Conservation (phyloP, 2,888 invertebrate species). For the Hydrotaea diabolus region DNA sequence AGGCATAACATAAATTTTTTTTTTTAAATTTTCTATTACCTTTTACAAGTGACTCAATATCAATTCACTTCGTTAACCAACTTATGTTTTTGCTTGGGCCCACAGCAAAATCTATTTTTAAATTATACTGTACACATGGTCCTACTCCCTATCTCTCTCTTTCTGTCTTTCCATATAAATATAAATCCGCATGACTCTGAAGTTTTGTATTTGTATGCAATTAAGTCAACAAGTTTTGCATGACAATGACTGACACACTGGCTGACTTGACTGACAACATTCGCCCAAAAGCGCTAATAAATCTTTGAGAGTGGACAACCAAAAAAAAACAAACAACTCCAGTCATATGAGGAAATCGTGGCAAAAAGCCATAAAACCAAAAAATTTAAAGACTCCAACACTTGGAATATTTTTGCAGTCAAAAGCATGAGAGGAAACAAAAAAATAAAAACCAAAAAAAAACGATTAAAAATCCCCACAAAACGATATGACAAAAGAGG, state of each 20-base stretch:
- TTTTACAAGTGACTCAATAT: no score
- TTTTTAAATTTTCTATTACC: no score
- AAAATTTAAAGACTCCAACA: background rate
- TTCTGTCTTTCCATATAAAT: no score
- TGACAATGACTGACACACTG: background rate
- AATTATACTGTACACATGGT: no score
- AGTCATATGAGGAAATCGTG: background rate
- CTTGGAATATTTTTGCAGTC: background rate
- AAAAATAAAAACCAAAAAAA: background rate
- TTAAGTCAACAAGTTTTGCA: conserved; percentile 2
- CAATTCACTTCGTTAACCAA: no score
- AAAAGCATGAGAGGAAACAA: background rate
- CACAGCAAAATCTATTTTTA: no score
- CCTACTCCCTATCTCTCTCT: no score
- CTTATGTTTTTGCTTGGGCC: background rate
- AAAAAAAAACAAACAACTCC: background rate
- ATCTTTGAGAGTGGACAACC: background rate
- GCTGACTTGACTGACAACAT: background rate
- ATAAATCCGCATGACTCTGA: no score
- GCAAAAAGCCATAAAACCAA: background rate
- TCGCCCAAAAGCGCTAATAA: background rate
- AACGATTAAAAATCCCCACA: conserved; percentile 2
- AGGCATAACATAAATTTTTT: no score
- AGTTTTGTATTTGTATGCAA: background rate
- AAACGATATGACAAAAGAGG: conserved; percentile 29